phyloP scores from a whole-genome alignment of 30 jellyfish, hydroid and myxozoan species.

The Nemopilema nomurai region DNA sequence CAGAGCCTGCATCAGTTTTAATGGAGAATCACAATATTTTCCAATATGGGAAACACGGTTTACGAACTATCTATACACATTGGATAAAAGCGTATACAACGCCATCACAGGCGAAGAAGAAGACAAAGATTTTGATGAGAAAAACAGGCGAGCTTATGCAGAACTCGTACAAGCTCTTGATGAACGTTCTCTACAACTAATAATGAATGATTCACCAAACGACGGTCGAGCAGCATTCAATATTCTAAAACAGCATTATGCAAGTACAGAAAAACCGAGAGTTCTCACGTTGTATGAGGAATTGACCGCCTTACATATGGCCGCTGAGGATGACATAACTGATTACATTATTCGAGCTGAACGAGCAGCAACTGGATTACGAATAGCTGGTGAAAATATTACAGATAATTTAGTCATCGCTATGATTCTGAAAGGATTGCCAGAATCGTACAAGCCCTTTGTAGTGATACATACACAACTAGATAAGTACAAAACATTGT shows the following conservation, averaged over 20 bases:
- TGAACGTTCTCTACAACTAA: constrained; percentile 5
- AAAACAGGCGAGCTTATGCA: constrained; percentile 21
- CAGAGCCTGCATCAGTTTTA: constrained; percentile 41
- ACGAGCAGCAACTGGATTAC: constrained; percentile 13
- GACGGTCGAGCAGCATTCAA: constrained; percentile 18
- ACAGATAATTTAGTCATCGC: constrained; percentile 8
- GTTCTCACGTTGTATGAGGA: constrained; percentile 16
- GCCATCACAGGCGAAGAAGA: constrained; percentile 20
- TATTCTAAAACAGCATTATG: neutral
- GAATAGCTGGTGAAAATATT: constrained; percentile 3
- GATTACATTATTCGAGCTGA: constrained; percentile 2
- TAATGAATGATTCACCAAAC: constrained; percentile 6
- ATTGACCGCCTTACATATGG: constrained; percentile 1
- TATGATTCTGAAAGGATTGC: constrained; percentile 11
- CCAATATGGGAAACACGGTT: constrained; percentile 60
- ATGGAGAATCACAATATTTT: constrained; percentile 39
- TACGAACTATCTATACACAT: constrained; percentile 22
- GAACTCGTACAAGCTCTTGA: constrained; percentile 3
- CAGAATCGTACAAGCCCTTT: constrained; percentile 53
- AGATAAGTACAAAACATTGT: constrained; percentile 41
- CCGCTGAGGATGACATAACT: constrained; percentile 10
- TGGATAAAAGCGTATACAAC: constrained; percentile 20
- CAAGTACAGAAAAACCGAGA: constrained; percentile 28
- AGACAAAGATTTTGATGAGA: constrained; percentile 1
- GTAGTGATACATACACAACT: constrained; percentile 63